phyloP scores from a whole-genome alignment of 2,797 vertebrate species.

The Hippopotamyrus pictus region DNA sequence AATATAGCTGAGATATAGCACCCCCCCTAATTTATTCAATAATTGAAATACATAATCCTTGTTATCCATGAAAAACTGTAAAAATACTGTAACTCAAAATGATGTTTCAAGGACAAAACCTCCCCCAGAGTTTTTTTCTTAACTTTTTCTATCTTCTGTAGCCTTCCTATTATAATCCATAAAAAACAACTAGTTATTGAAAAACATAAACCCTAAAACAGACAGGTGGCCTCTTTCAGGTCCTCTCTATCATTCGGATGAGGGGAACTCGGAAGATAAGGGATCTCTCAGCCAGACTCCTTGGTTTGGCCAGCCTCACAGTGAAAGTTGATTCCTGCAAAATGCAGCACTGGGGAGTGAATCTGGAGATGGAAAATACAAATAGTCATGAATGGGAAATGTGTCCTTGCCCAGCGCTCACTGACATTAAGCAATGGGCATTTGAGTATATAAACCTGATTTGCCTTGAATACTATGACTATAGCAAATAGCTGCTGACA shows the following conservation, averaged over 20 bases:
- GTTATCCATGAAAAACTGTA: neutral
- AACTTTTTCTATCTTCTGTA: neutral
- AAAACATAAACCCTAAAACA: neutral
- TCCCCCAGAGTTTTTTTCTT: neutral
- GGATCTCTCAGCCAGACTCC: neutral
- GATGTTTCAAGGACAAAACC: neutral
- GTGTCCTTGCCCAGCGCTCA: neutral
- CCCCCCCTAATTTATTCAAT: neutral
- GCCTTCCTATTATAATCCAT: neutral
- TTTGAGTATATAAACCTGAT: constrained; percentile 17
- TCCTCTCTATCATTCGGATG: neutral
- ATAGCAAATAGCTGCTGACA: constrained; percentile 24
- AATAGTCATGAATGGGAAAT: neutral
- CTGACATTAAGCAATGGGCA: constrained; percentile 31
- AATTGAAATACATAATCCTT: neutral
- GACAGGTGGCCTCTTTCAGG: neutral
- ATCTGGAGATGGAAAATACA: neutral
- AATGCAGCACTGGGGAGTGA: neutral
- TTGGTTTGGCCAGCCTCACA: neutral
- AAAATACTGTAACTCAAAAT: neutral
- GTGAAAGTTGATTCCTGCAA: neutral
- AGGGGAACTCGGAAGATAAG: neutral
- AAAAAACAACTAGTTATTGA: neutral
- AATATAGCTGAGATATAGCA: neutral
- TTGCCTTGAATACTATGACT: constrained; percentile 30